Percentiles rank a stretch among this genome's conserved stretches.
These are phyloP conservation scores for Phortica variegata DNA, from an alignment of 1,140 invertebrate genomes.

Conservation along the genomic window DNA sequence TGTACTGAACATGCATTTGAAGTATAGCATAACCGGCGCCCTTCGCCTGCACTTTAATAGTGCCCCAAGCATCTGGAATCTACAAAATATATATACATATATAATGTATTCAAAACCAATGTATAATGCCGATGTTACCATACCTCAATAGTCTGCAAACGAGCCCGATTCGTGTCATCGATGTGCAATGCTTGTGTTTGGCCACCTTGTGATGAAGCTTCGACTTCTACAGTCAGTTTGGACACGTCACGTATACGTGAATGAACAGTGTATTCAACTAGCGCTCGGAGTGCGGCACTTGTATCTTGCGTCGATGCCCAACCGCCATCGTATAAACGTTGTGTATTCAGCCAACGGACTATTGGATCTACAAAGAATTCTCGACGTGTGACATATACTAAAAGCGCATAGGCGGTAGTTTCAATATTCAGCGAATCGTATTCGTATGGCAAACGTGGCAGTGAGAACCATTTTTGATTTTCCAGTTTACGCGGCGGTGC, in stretches of 20 bases:
- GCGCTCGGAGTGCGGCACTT: conserved; percentile 82
- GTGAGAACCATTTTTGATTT: conserved; percentile 85
- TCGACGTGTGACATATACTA: conserved; percentile 82
- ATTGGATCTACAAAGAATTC: conserved; percentile 80
- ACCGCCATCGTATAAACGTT: conserved; percentile 86
- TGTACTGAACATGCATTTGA: conserved; percentile 93
- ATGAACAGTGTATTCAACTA: conserved; percentile 86
- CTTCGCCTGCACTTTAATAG: conserved; percentile 83
- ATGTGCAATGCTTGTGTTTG: conserved; percentile 68
- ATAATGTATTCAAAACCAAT: neutral
- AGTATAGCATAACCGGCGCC: conserved; percentile 89
- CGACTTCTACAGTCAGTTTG: conserved; percentile 74
- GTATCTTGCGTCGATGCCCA: conserved; percentile 91
- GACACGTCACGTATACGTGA: conserved; percentile 87
- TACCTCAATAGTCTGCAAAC: conserved; percentile 74
- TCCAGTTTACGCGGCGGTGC: conserved; percentile 79
- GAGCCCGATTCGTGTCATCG: conserved; percentile 73
- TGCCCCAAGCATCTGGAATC: conserved; percentile 91
- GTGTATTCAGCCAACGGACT: conserved; percentile 90
- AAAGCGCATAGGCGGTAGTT: conserved; percentile 87
- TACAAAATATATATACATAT: conserved; percentile 42
- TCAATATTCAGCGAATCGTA: conserved; percentile 92
- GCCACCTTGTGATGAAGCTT: conserved; percentile 79
- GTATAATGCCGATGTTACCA: conserved; percentile 17
- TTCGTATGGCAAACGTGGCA: conserved; percentile 82